Evolutionary conservation across 2,113 vertebrate genomes (phyloP).

Genomic region (Genyomyrus donnyi): DNA sequence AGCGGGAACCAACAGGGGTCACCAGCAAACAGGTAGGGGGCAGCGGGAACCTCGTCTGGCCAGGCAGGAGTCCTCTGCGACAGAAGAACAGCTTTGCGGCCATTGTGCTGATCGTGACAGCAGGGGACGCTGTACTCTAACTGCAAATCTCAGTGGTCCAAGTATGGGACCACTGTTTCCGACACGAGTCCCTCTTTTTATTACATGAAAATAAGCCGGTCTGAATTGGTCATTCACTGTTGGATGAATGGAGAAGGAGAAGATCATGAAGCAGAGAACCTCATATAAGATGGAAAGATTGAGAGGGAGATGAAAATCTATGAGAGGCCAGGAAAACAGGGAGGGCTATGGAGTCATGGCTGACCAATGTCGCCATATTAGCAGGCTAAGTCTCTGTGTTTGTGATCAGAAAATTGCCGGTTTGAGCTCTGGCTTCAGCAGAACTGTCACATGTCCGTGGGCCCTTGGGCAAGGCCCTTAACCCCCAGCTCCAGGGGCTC

Average conservation of each 20-base stretch:
- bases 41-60: background rate
- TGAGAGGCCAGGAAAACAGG: background rate
- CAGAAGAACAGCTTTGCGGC: background rate
- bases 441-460: too few relatives aligned
- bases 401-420: too few relatives aligned
- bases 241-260: background rate
- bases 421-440: too few relatives aligned
- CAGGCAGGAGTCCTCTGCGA: background rate
- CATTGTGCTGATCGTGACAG: background rate
- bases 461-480: too few relatives aligned
- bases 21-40: background rate
- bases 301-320: conserved; percentile 1
- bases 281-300: background rate
- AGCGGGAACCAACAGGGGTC: background rate
- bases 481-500: too few relatives aligned
- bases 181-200: background rate
- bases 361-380: background rate
- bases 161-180: background rate
- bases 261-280: background rate
- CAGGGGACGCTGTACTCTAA: background rate
- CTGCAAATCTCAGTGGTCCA: background rate
- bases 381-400: background rate
- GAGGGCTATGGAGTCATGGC: background rate
- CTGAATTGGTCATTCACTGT: background rate
- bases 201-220: background rate